Evolutionary conservation across 2,797 vertebrate species (phyloP).

Genomic region (Gastrophryne carolinensis): DNA sequence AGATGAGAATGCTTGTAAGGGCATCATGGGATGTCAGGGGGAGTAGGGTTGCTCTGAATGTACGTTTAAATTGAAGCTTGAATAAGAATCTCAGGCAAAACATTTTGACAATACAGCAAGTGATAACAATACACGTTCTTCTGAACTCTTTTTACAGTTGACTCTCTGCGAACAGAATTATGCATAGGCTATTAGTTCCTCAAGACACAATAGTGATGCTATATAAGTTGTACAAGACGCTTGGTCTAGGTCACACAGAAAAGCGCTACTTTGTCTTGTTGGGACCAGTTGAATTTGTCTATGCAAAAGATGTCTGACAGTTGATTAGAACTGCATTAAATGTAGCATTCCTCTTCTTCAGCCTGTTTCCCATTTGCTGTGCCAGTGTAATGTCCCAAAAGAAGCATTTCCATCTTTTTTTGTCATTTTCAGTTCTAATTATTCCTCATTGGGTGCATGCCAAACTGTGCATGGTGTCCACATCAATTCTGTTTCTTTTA

Average conservation of each 20-base stretch:
- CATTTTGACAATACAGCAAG: too few relatives aligned
- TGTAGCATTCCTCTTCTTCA: background rate
- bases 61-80: too few relatives aligned
- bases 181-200: background rate
- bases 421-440: constrained; percentile 70
- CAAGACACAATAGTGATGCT: background rate
- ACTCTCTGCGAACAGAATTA: background rate
- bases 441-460: constrained; percentile 75
- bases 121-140: background rate
- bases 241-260: background rate
- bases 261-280: background rate
- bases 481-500: constrained; percentile 31
- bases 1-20: too few relatives aligned
- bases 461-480: constrained; percentile 43
- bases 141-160: background rate
- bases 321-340: constrained; percentile 4
- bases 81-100: too few relatives aligned
- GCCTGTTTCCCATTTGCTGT: background rate
- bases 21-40: too few relatives aligned
- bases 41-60: too few relatives aligned
- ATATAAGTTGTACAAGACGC: background rate
- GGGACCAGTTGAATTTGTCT: too few relatives aligned
- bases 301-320: too few relatives aligned
- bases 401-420: constrained; percentile 62
- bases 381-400: constrained; percentile 19